Conservation (phyloP, 1,140 invertebrate species). For the Drosophila carrolli region DNA sequence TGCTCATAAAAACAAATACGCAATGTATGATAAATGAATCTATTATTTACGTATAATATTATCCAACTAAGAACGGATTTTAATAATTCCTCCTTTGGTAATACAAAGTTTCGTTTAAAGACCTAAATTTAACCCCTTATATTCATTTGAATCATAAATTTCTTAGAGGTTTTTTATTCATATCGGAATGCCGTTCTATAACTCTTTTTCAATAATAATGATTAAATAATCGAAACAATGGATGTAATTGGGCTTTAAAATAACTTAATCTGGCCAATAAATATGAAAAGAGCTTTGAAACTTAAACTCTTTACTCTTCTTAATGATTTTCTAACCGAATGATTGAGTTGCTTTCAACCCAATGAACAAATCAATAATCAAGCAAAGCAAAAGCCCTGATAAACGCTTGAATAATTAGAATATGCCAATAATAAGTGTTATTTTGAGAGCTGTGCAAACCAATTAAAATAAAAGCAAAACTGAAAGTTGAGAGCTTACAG, state of each 20-base stretch:
- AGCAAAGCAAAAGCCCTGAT: not conserved
- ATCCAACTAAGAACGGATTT: too few species aligned
- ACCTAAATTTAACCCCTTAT: too few species aligned
- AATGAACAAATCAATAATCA: slow-evolving; percentile 27
- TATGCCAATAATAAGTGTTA: slow-evolving; percentile 28
- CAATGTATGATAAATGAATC: not conserved
- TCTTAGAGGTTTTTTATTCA: too few species aligned
- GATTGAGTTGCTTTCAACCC: not conserved
- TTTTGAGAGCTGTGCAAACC: slow-evolving; percentile 7
- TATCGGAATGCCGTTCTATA: too few species aligned
- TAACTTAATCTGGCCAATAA: not conserved
- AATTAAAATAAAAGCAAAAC: slow-evolving; percentile 38
- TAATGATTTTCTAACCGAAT: not conserved
- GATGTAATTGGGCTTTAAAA: too few species aligned
- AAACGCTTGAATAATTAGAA: slow-evolving; percentile 29
- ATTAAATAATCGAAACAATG: too few species aligned
- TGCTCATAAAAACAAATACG: not conserved
- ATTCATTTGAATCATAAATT: too few species aligned
- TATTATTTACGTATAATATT: not conserved
- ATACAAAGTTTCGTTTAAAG: too few species aligned
- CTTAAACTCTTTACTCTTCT: not conserved
- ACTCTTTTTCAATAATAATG: too few species aligned
- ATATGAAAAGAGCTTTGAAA: not conserved
- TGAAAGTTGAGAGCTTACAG: not conserved
- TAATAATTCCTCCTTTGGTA: too few species aligned